Evolutionary conservation across 1,140 invertebrate genomes (phyloP), one percentile per base, ranked within the genome.

Genomic region (Panagrolaimus sp.): DNA sequence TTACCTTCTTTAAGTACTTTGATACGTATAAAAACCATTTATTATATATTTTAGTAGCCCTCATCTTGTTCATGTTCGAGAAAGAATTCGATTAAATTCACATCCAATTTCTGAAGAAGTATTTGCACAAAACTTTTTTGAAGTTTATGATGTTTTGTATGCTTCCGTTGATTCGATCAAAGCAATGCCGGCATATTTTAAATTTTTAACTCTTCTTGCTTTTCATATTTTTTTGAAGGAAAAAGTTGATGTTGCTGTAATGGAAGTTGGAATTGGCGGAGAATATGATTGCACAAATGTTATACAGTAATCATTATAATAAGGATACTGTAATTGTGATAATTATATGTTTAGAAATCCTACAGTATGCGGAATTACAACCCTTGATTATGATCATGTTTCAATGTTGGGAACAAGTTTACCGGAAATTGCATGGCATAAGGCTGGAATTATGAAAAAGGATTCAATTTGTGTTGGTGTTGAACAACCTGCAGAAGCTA

Each of bases 251-350:
- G 94, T 96, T 8, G 91, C 91, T 1, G 89, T 99, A 46, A 82
- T 98, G 8, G 96, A 99, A 87, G 95, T 97, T 55, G 96, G 96
- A 12, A 95, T 99, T 74, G 96, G 96, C 0, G 96, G 96, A 0
- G 88, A 91, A 83, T 89, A 89, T 75, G 96, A 99, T 83, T 90
- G 89, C 74, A 99, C 96, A 1, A 99, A 99, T 87, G 85, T 97
- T 8, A 82, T 98, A 43, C 87, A 88, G 90, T 90, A 86, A 77
- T 15, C 71, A 15, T 64, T 89, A 26, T 38, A 21, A 93, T 91
- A 0, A 17, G 7, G 6, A 44, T 67, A 44, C 43, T n/a, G n/a
- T 38, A 38, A 26, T 79, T 98, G 6, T 87, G 89, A 55, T 43
- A 71, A 65, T 17, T 4, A 32, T 67, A 62, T 17, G 55, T n/a